phyloP scores from a whole-genome alignment of 2,888 invertebrate species.

The Chymomyza caudatula region DNA sequence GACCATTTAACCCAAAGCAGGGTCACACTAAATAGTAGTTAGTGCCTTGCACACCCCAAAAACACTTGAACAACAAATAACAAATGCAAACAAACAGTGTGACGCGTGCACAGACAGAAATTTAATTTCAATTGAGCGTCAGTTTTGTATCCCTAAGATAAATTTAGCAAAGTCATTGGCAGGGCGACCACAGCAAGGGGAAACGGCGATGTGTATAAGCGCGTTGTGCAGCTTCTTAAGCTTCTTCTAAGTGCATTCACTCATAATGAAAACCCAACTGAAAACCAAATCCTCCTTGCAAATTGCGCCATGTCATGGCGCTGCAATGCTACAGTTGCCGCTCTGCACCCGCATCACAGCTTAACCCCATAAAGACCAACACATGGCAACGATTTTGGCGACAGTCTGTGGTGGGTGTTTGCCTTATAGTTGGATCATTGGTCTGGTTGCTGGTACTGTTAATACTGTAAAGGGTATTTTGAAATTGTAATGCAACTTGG shows the following conservation, averaged over 20 bases:
- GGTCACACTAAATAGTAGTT: background rate
- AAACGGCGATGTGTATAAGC: background rate
- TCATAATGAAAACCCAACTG: background rate
- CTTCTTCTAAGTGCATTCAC: slow-evolving; percentile 2
- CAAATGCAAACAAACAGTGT: slow-evolving; percentile 12
- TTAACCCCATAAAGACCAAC: background rate
- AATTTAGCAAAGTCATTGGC: slow-evolving; percentile 20
- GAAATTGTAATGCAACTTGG: background rate
- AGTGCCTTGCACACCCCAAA: background rate
- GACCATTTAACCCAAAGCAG: background rate
- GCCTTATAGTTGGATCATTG: background rate
- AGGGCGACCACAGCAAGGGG: background rate
- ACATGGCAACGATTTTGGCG: background rate
- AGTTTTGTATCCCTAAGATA: slow-evolving; percentile 5
- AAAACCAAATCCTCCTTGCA: slow-evolving; percentile 12
- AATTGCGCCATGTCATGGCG: slow-evolving; percentile 36
- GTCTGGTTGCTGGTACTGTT: no score
- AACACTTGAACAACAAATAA: slow-evolving; percentile 29
- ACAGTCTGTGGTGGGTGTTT: background rate
- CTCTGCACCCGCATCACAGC: background rate
- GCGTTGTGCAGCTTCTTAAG: background rate
- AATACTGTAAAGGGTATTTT: background rate
- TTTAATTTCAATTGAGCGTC: slow-evolving; percentile 28
- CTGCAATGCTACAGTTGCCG: background rate
- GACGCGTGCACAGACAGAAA: slow-evolving; percentile 23